phyloP scores from a whole-genome alignment of 2,888 invertebrate species.

The Zygothrica quintamaculata region DNA sequence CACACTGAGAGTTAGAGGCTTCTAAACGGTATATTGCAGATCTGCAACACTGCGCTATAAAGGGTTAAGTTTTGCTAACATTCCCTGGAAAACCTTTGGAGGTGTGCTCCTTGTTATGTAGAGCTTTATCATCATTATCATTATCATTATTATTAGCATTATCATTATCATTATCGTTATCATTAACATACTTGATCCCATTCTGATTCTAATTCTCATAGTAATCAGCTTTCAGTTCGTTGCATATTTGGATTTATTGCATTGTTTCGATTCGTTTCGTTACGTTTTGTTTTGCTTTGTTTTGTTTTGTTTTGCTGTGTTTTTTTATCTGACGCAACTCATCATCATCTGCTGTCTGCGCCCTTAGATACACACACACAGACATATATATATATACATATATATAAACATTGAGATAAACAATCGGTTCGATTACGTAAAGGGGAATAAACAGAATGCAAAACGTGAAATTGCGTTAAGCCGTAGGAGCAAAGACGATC shows the following conservation, averaged over 20 bases:
- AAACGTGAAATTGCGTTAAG: conserved; percentile 47
- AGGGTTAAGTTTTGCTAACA: too few relatives aligned
- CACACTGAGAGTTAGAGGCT: too few relatives aligned
- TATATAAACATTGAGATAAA: background rate
- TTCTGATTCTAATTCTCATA: conserved; percentile 6
- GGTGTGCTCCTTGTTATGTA: too few relatives aligned
- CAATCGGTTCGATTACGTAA: conserved; percentile 76
- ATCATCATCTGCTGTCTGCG: conserved; percentile 40
- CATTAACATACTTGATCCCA: background rate
- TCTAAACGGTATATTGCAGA: too few relatives aligned
- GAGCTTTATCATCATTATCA: background rate
- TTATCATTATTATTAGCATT: background rate
- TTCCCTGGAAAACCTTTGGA: too few relatives aligned
- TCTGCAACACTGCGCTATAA: too few relatives aligned
- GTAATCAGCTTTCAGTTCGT: conserved; percentile 43
- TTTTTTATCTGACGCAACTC: conserved; percentile 47
- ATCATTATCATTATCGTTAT: background rate
- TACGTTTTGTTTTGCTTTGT: conserved; percentile 27
- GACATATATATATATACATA: background rate
- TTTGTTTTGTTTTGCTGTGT: conserved; percentile 18
- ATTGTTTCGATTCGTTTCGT: conserved; percentile 19
- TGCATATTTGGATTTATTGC: conserved; percentile 52
- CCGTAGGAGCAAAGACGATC: conserved; percentile 33
- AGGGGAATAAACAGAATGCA: conserved; percentile 47
- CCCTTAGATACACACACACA: conserved; percentile 26